These are phyloP conservation scores for Scopus umbretta DNA, from an alignment of 2,113 vertebrate species.

Conservation along the genomic window DNA sequence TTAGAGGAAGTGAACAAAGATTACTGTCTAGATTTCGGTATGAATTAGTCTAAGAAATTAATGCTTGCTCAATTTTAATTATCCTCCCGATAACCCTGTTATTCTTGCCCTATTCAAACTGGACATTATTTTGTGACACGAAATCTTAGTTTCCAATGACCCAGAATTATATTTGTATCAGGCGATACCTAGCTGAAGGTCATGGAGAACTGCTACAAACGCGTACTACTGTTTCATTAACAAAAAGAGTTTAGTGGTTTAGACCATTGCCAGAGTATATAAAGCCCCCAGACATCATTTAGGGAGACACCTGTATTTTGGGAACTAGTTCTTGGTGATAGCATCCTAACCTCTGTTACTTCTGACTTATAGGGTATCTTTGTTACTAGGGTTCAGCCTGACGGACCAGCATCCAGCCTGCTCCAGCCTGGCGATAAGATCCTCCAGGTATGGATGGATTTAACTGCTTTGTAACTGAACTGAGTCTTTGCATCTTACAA, in stretches of 20 bases:
- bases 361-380: conserved; percentile 99
- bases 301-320: neutral
- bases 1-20: neutral
- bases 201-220: neutral
- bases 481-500: neutral
- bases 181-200: neutral
- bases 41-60: neutral
- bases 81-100: neutral
- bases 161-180: neutral
- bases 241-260: neutral
- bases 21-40: neutral
- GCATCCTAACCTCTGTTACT: conserved; percentile 98
- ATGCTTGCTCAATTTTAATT: neutral
- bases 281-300: neutral
- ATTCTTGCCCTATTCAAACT: rapidly evolving
- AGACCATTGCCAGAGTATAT: neutral
- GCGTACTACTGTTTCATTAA: neutral
- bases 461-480: neutral
- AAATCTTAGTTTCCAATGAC: neutral
- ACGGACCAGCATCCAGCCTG: conserved; percentile 89
- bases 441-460: conserved; percentile 86
- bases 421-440: conserved; percentile 98
- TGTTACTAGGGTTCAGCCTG: conserved; percentile 99
- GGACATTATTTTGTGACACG: neutral
- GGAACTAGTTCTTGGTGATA: conserved; percentile 59